Conservation (phyloP, 2,113 vertebrate species). For the Syrmaticus mikado region DNA sequence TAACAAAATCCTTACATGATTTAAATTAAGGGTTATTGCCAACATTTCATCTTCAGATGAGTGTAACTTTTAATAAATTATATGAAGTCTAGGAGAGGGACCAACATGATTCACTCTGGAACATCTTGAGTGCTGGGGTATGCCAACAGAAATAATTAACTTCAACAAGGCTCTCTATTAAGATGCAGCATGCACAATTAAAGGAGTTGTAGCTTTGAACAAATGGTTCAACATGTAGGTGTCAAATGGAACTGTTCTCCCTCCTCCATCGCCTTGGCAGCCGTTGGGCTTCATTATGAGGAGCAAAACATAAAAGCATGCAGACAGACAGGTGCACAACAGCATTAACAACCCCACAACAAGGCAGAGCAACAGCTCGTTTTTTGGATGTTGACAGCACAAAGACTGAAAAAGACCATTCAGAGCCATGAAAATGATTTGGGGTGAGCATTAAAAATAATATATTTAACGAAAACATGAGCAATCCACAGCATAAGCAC, state of each 20-base stretch:
- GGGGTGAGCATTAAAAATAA: background rate
- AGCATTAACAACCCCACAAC: background rate
- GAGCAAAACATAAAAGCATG: background rate
- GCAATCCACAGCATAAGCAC: background rate
- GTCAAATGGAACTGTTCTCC: background rate
- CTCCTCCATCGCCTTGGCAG: constrained; percentile 26
- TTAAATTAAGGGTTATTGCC: constrained; percentile 28
- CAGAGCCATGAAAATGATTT: background rate
- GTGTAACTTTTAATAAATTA: constrained; percentile 38
- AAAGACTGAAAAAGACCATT: constrained; percentile 26
- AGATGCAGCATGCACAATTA: constrained; percentile 6
- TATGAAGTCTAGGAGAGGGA: constrained; percentile 11
- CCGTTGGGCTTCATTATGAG: constrained; percentile 5
- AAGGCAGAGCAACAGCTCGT: constrained; percentile 15
- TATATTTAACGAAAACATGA: background rate
- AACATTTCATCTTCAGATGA: constrained; percentile 30
- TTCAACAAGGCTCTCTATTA: constrained; percentile 30
- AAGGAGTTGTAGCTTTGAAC: constrained; percentile 37
- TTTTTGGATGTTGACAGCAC: background rate
- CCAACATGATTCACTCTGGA: constrained; percentile 41
- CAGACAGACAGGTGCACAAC: constrained; percentile 37
- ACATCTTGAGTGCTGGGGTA: constrained; percentile 41
- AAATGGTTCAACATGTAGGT: constrained; percentile 41
- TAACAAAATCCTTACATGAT: background rate
- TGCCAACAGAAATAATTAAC: constrained; percentile 57